Conservation (phyloP, 2,888 invertebrate genomes). For the Anaspis maculata region DNA sequence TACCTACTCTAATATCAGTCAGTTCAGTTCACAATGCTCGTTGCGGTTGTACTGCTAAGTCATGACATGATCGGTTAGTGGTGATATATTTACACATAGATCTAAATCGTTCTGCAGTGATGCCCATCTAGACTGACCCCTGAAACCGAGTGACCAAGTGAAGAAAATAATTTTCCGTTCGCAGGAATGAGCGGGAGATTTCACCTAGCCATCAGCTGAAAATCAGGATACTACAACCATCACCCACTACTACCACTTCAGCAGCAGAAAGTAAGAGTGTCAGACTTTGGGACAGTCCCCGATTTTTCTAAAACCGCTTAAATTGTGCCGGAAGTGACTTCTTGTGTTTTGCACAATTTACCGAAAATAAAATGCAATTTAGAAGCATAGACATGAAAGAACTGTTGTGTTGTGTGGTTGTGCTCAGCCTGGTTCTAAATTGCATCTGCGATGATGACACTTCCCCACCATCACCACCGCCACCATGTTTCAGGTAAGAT, state of each 20-base stretch:
- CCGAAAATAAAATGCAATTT: neutral
- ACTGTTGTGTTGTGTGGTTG: conserved; percentile 42
- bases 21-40: conserved; percentile 7
- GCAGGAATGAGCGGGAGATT: conserved; percentile 18
- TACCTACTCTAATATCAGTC: conserved; percentile 8
- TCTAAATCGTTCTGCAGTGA: too few relatives aligned
- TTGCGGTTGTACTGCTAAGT: conserved; percentile 8
- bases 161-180: conserved; percentile 18
- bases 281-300: too few relatives aligned
- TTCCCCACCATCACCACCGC: conserved; percentile 49
- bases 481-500: conserved; percentile 50
- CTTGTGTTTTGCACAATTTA: conserved; percentile 2
- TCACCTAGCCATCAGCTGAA: conserved; percentile 14
- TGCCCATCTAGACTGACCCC: too few relatives aligned
- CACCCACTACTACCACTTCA: too few relatives aligned
- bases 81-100: too few relatives aligned
- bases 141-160: too few relatives aligned
- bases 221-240: too few relatives aligned
- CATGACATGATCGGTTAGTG: too few relatives aligned
- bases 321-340: too few relatives aligned
- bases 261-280: too few relatives aligned
- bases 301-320: too few relatives aligned
- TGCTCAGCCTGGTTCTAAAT: conserved; percentile 32
- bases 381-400: conserved; percentile 32
- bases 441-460: conserved; percentile 35